Conservation (phyloP, 2,888 invertebrate genomes). For the Orthonychiurus folsomi region DNA sequence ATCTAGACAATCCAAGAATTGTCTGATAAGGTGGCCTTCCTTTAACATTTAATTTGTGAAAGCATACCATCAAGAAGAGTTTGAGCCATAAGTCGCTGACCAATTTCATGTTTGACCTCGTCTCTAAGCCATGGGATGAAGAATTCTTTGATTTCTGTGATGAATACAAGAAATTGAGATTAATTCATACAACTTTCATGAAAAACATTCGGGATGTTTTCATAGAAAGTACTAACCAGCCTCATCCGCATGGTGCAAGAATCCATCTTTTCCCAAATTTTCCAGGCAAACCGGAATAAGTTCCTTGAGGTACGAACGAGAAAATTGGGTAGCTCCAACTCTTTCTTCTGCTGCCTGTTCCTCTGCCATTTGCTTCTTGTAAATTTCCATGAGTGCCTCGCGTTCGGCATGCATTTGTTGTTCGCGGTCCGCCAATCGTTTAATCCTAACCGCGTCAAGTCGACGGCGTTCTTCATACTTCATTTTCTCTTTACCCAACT, state of each 20-base stretch:
- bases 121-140: neutral
- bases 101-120: neutral
- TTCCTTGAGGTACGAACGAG: constrained; percentile 60
- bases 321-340: constrained; percentile 69
- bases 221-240: neutral
- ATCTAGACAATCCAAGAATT: too few species aligned
- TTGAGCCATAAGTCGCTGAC: neutral
- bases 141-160: neutral
- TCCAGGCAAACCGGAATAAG: constrained; percentile 3
- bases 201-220: too few species aligned
- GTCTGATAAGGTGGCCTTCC: too few species aligned
- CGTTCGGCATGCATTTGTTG: constrained; percentile 14
- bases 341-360: constrained; percentile 59
- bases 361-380: constrained; percentile 54
- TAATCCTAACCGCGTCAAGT: constrained; percentile 72
- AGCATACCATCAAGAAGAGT: neutral
- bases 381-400: constrained; percentile 57
- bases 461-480: constrained; percentile 62
- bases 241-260: neutral
- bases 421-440: constrained; percentile 70
- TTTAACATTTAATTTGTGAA: too few species aligned
- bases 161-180: neutral
- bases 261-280: neutral
- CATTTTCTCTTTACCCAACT: constrained; percentile 67
- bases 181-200: neutral